A percentile compares a stretch with the other conserved stretches of the same genome.
Evolutionary conservation across 2,797 vertebrate genomes (phyloP).

Genomic region (Cyprinodon diabolis): DNA sequence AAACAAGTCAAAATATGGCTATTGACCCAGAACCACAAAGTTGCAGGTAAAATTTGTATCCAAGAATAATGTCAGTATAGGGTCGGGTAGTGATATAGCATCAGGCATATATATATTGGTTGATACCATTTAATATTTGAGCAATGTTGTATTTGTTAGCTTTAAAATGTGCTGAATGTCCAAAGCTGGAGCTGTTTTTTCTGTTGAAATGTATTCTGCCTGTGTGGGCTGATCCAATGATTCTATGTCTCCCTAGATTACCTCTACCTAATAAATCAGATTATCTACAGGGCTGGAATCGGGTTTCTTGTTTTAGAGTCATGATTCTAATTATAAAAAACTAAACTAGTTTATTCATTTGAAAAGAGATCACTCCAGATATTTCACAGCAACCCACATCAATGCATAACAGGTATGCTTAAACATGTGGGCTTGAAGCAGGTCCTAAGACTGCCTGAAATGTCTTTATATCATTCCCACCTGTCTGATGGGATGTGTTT

Average conservation of each 20-base stretch:
- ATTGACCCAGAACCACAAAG: neutral
- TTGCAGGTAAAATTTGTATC: neutral
- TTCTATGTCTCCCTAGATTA: constrained; percentile 23
- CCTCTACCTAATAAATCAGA: constrained; percentile 29
- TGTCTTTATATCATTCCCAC: constrained; percentile 3
- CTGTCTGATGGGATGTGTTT: neutral
- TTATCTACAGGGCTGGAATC: constrained; percentile 24
- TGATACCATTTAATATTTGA: neutral
- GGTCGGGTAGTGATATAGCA: neutral
- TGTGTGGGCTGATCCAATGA: constrained; percentile 17
- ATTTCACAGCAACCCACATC: neutral
- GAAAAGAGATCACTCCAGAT: constrained; percentile 1
- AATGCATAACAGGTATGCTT: neutral
- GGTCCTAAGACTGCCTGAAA: constrained; percentile 1
- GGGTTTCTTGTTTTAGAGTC: constrained; percentile 14
- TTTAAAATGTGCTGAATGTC: neutral
- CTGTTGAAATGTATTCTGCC: neutral
- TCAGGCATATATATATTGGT: neutral
- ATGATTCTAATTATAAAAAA: constrained; percentile 24
- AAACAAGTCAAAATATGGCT: neutral
- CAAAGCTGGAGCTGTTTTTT: neutral
- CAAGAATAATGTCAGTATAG: neutral
- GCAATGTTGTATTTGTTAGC: neutral
- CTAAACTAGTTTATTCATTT: constrained; percentile 17
- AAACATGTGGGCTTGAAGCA: neutral